Percentiles rank a stretch among this genome's conserved stretches.
Conservation (phyloP, 2,113 vertebrate genomes). For the Rhodinocichla rosea region DNA sequence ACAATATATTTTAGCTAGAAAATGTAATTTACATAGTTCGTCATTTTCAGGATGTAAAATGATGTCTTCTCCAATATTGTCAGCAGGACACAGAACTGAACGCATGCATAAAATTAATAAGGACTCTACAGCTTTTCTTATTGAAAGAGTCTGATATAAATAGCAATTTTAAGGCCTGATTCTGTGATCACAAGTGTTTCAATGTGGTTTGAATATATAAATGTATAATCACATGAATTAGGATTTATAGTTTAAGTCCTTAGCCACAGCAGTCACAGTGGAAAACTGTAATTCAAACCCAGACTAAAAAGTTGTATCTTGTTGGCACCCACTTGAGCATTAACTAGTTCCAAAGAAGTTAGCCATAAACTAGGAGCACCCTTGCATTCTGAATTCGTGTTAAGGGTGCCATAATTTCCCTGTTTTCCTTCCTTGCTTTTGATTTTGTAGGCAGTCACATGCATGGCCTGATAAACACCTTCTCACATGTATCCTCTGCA, state of each 20-base stretch:
- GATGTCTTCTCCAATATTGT: neutral
- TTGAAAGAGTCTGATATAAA: neutral
- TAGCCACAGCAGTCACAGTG: neutral
- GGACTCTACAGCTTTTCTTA: neutral
- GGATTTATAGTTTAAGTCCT: neutral
- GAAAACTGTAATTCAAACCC: neutral
- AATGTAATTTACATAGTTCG: neutral
- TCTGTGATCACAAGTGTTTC: neutral
- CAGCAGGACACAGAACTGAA: neutral
- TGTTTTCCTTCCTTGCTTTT: neutral
- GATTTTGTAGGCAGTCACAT: neutral
- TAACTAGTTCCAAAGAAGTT: neutral
- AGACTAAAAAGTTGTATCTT: neutral
- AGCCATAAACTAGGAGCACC: neutral
- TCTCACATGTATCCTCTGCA: neutral
- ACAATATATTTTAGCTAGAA: neutral
- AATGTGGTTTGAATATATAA: slow-evolving; percentile 5
- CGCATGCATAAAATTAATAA: neutral
- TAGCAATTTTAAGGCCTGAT: neutral
- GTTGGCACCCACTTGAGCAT: neutral
- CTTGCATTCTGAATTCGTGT: neutral
- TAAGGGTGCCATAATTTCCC: neutral
- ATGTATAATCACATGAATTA: neutral
- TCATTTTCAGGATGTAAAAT: neutral
- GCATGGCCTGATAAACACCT: neutral